Evolutionary conservation across 2,888 invertebrate genomes (phyloP).

Genomic region (Megastigmus dorsalis): DNA sequence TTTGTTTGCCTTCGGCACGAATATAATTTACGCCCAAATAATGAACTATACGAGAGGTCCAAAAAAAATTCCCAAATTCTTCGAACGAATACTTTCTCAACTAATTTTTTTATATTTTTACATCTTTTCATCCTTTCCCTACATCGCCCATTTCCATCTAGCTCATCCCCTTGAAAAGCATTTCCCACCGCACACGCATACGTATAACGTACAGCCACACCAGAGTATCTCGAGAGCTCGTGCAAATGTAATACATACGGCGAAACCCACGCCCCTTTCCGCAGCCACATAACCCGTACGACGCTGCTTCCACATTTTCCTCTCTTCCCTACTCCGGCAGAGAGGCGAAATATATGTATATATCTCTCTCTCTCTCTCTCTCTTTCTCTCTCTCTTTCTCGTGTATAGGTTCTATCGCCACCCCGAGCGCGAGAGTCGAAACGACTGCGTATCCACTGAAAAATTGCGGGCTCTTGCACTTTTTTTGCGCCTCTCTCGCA

Average conservation of each 20-base stretch:
- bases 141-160: neutral
- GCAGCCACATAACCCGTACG: constrained; percentile 10
- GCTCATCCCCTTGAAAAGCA: constrained; percentile 41
- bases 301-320: neutral
- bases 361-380: constrained; percentile 45
- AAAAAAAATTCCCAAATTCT: no score
- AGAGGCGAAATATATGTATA: no score
- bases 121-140: constrained; percentile 46
- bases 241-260: constrained; percentile 27
- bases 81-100: no score
- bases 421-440: neutral
- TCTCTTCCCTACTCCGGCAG: no score
- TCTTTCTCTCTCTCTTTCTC: constrained; percentile 3
- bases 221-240: no score
- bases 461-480: constrained; percentile 37
- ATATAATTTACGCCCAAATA: no score
- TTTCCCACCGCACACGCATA: neutral
- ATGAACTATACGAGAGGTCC: no score
- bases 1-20: no score
- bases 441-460: constrained; percentile 36
- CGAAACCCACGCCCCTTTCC: constrained; percentile 35
- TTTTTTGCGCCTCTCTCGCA: constrained; percentile 27
- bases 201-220: no score
- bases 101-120: constrained; percentile 51
- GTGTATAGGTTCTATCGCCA: constrained; percentile 18